A percentile compares a stretch with the other conserved stretches of the same genome.
Evolutionary conservation across 2,797 vertebrate genomes (phyloP).

Genomic region (Aldrovandia affinis): DNA sequence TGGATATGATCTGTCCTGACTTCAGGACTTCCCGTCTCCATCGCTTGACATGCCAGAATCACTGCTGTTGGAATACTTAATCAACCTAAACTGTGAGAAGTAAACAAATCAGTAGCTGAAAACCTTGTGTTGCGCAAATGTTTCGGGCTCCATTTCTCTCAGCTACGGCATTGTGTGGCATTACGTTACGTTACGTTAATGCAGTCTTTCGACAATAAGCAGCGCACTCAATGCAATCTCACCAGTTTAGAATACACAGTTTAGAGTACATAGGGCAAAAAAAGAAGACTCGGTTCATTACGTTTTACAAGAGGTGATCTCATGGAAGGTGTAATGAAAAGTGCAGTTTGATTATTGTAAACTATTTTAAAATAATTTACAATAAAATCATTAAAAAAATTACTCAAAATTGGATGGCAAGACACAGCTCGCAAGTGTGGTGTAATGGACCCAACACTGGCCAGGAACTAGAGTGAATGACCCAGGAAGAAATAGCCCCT

Average conservation of each 20-base stretch:
- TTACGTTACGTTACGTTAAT: not conserved
- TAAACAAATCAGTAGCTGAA: constrained; percentile 9
- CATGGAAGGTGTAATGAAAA: too few species aligned
- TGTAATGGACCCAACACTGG: not conserved
- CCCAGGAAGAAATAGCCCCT: not conserved
- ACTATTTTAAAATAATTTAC: not conserved
- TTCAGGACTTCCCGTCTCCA: too few species aligned
- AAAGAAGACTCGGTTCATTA: too few species aligned
- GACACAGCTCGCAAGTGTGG: not conserved
- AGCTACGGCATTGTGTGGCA: not conserved
- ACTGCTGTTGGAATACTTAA: not conserved
- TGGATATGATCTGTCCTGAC: constrained; percentile 73
- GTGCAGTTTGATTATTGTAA: too few species aligned
- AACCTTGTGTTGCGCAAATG: not conserved
- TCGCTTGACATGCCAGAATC: not conserved
- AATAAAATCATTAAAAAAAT: not conserved
- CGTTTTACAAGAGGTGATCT: too few species aligned
- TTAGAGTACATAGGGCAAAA: too few species aligned
- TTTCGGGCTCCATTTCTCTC: not conserved
- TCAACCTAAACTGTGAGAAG: not conserved
- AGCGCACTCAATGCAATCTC: not conserved
- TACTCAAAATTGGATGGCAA: not conserved
- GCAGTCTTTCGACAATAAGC: not conserved
- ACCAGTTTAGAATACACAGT: not conserved
- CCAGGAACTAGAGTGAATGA: not conserved